These are phyloP conservation scores for Connochaetes taurinus DNA, from an alignment of 2,113 vertebrate genomes.

Conservation along the genomic window DNA sequence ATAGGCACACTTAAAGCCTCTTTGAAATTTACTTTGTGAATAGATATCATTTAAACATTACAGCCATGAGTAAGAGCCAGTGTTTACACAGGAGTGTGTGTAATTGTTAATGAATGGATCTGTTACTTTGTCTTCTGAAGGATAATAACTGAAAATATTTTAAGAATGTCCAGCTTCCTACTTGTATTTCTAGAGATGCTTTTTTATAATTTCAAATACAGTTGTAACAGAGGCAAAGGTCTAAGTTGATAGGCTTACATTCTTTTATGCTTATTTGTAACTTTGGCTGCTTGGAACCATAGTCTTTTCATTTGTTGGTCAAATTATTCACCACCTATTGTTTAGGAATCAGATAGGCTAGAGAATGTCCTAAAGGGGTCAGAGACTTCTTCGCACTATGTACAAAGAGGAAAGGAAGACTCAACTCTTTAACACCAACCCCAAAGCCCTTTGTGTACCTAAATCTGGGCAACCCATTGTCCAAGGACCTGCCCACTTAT, in stretches of 20 bases:
- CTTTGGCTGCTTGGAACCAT: neutral
- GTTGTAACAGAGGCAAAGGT: neutral
- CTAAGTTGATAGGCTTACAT: neutral
- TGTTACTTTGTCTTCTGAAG: constrained; percentile 21
- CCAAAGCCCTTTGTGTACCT: neutral
- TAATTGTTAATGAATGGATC: neutral
- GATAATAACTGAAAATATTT: constrained; percentile 32
- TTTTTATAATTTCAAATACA: neutral
- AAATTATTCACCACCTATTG: constrained; percentile 26
- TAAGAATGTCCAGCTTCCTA: neutral
- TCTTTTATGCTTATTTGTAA: constrained; percentile 26
- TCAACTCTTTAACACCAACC: constrained; percentile 17
- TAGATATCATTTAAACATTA: constrained; percentile 29
- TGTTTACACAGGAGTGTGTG: neutral
- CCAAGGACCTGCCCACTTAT: neutral
- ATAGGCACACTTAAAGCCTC: neutral
- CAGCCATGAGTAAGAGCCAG: neutral
- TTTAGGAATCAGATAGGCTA: constrained; percentile 19
- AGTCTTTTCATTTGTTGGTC: constrained; percentile 5
- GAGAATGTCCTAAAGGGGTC: neutral
- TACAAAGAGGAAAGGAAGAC: constrained; percentile 34
- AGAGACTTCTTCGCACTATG: constrained; percentile 14
- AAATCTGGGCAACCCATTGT: neutral
- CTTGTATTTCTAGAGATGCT: neutral
- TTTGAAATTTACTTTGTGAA: constrained; percentile 26